Conservation (phyloP, 64 coral and sea anemone genomes). For the Cladopsammia gracilis region DNA sequence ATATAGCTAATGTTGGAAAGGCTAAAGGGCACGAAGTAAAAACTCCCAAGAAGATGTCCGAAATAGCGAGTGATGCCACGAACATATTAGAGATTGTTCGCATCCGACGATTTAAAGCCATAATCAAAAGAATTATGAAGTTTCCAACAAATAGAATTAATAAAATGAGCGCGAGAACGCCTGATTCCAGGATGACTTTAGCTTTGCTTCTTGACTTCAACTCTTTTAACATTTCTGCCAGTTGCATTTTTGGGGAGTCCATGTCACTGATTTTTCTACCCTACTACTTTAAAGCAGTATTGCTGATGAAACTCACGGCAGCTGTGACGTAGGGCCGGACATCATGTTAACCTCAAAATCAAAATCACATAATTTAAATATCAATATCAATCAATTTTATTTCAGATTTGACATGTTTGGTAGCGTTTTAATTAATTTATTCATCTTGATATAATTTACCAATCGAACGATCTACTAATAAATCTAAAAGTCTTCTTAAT, state of each 20-base stretch:
- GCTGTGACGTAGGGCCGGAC: too few relatives aligned
- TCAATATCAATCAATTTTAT: too few relatives aligned
- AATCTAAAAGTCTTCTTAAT: too few relatives aligned
- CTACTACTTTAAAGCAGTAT: too few relatives aligned
- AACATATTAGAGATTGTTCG: conserved; percentile 66
- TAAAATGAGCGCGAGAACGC: neutral
- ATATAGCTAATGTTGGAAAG: conserved; percentile 26
- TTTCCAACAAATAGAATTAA: conserved; percentile 5
- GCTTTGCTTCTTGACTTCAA: neutral
- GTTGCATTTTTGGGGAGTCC: neutral
- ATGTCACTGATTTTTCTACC: neutral
- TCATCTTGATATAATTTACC: too few relatives aligned
- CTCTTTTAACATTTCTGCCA: conserved; percentile 1
- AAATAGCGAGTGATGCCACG: conserved; percentile 72
- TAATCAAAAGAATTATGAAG: neutral
- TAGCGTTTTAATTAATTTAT: too few relatives aligned
- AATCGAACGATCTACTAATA: too few relatives aligned
- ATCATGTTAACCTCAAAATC: too few relatives aligned
- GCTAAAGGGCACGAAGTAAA: conserved; percentile 33
- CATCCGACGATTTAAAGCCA: conserved; percentile 4
- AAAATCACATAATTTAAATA: too few relatives aligned
- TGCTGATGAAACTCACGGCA: too few relatives aligned
- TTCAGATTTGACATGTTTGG: too few relatives aligned
- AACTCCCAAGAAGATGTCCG: conserved; percentile 59
- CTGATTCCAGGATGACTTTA: neutral